These are phyloP conservation scores for Lithodes maja DNA, from an alignment of 2,888 invertebrate genomes.

Conservation along the genomic window DNA sequence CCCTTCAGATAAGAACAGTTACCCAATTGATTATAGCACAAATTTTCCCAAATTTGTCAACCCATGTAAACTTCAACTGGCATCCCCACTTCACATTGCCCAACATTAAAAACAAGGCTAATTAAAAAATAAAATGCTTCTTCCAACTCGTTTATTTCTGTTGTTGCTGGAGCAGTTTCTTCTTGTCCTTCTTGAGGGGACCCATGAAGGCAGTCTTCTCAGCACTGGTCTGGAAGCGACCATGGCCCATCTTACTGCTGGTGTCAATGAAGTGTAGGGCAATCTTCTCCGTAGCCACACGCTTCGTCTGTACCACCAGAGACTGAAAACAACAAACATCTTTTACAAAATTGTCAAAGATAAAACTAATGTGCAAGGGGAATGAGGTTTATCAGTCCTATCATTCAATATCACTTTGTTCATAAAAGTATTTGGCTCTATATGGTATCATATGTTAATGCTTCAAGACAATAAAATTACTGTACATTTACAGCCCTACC, in stretches of 20 bases:
- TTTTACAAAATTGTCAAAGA: not conserved
- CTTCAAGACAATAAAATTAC: not conserved
- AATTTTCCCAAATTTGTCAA: no score
- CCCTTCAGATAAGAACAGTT: no score
- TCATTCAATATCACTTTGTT: conserved; percentile 37
- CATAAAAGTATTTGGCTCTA: conserved; percentile 8
- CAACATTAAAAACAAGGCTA: no score
- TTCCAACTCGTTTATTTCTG: not conserved
- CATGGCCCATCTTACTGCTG: conserved; percentile 99
- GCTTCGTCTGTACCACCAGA: conserved; percentile 93
- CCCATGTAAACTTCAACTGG: no score
- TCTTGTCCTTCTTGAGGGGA: conserved; percentile 93
- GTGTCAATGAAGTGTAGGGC: conserved; percentile 99
- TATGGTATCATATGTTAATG: not conserved
- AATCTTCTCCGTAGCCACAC: conserved; percentile 97
- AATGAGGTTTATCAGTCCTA: conserved; percentile 12
- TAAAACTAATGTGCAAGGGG: not conserved
- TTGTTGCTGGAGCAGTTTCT: conserved; percentile 77
- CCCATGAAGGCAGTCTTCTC: conserved; percentile 99
- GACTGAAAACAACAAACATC: conserved; percentile 79
- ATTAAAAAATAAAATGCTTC: not conserved
- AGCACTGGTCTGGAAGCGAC: conserved; percentile 99
- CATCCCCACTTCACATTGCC: no score
- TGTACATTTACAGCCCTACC: not conserved
- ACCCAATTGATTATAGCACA: no score